Evolutionary conservation across 2,888 invertebrate species (phyloP).

Genomic region (Microctonus brassicae): DNA sequence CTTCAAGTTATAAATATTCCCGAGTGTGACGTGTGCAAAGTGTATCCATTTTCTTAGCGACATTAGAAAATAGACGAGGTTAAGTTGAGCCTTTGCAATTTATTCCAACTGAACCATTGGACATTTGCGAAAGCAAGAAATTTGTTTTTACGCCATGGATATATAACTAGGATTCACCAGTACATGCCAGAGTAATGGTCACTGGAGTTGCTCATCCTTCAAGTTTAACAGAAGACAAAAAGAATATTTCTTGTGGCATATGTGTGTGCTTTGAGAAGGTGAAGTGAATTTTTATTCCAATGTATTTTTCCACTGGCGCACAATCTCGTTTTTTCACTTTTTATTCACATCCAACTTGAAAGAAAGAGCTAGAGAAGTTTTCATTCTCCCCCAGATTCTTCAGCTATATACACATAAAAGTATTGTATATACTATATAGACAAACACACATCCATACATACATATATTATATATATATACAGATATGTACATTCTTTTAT

Average conservation of each 20-base stretch:
- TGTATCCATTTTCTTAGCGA: constrained; percentile 2
- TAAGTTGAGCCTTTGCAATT: background rate
- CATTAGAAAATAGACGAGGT: background rate
- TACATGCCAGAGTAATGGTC: constrained; percentile 31
- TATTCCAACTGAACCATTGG: constrained; percentile 15
- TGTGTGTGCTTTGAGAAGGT: constrained; percentile 10
- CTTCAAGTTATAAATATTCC: no score
- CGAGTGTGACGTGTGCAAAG: background rate
- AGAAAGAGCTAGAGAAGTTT: background rate
- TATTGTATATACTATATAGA: no score
- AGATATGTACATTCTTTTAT: no score
- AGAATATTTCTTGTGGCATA: background rate
- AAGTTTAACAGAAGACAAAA: constrained; percentile 7
- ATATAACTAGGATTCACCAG: constrained; percentile 37
- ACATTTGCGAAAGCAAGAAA: constrained; percentile 26
- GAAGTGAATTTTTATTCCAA: constrained; percentile 29
- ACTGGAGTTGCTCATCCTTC: constrained; percentile 38
- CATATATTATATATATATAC: no score
- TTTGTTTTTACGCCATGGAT: constrained; percentile 27
- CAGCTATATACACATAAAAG: background rate
- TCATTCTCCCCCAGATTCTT: background rate
- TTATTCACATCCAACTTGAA: constrained; percentile 25
- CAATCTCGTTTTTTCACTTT: constrained; percentile 28
- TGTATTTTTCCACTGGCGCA: constrained; percentile 4
- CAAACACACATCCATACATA: no score